phyloP scores from a whole-genome alignment of 2,113 vertebrate genomes.

The Mobula birostris region DNA sequence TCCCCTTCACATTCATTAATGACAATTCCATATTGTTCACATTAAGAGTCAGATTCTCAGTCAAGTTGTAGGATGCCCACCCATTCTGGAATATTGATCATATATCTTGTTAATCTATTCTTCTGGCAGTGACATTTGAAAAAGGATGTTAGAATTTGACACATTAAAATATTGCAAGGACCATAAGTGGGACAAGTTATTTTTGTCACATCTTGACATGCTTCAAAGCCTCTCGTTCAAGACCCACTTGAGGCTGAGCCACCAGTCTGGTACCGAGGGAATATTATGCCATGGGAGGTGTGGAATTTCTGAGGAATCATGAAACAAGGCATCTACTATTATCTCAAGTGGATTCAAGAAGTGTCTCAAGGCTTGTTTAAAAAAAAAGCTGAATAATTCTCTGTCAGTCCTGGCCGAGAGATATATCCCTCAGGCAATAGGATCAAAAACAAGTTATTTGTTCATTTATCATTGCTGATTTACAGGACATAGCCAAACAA shows the following conservation, averaged over 20 bases:
- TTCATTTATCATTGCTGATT: too few relatives aligned
- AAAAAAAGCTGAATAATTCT: too few relatives aligned
- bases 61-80: background rate
- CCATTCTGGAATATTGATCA: background rate
- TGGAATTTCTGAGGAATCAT: background rate
- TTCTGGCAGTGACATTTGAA: background rate
- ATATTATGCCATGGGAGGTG: background rate
- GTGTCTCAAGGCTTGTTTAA: too few relatives aligned
- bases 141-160: background rate
- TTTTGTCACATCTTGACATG: background rate
- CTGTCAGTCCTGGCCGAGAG: too few relatives aligned
- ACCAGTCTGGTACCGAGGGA: background rate
- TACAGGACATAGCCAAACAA: too few relatives aligned
- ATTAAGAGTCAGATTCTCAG: background rate
- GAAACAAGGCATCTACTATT: background rate
- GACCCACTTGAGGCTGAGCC: background rate
- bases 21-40: background rate
- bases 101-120: background rate
- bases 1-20: background rate
- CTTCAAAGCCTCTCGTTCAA: background rate
- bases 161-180: background rate
- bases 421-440: too few relatives aligned
- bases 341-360: background rate
- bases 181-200: background rate
- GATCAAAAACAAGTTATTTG: too few relatives aligned